phyloP scores from a whole-genome alignment of 2,113 vertebrate species.

The Myotis brandtii region DNA sequence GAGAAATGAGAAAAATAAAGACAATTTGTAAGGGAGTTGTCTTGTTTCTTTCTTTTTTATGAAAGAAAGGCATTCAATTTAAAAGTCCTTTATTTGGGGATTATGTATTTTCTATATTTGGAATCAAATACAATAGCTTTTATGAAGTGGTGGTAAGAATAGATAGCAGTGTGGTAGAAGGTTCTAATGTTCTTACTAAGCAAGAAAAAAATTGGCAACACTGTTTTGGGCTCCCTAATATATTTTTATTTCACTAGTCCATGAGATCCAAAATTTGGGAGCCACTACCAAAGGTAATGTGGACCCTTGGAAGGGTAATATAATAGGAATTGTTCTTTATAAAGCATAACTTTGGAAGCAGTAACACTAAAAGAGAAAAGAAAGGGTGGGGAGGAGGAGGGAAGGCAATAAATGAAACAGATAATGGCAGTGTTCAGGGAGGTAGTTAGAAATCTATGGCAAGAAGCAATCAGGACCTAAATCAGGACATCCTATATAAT shows the following conservation, averaged over 20 bases:
- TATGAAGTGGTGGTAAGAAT: neutral
- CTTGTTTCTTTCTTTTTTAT: neutral
- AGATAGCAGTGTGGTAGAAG: neutral
- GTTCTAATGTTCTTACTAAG: neutral
- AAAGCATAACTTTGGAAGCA: neutral
- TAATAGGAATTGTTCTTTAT: neutral
- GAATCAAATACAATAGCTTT: slow-evolving; percentile 7
- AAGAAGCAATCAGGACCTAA: neutral
- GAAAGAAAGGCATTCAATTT: neutral
- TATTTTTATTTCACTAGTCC: neutral
- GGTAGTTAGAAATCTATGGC: neutral
- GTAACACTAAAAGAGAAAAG: neutral
- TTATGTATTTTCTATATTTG: neutral
- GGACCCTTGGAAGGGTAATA: neutral
- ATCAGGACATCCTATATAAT: neutral
- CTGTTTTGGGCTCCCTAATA: neutral
- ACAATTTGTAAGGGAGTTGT: neutral
- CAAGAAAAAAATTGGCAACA: neutral
- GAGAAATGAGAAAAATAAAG: slow-evolving; percentile 18
- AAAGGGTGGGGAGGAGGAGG: neutral
- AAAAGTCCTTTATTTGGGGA: neutral
- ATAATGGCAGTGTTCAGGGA: neutral
- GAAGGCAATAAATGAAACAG: neutral
- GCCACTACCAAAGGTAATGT: neutral
- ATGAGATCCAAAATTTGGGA: neutral